Evolutionary conservation across 1,140 invertebrate genomes (phyloP), one percentile per base, ranked within the genome.

Genomic region (Nasonia longicornis): DNA sequence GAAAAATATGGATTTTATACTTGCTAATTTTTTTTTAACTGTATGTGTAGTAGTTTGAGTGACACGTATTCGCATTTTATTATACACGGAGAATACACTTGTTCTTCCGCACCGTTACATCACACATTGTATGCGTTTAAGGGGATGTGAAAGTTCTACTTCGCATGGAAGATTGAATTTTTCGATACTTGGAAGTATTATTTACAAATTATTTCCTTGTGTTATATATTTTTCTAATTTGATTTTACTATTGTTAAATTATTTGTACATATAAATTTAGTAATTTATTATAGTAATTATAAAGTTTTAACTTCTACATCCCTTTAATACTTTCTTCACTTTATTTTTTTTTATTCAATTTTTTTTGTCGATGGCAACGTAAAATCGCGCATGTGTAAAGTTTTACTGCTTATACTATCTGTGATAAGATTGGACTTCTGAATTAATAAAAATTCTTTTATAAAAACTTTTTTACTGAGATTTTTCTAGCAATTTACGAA

Each of bases 1-100:
- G 31, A 67, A 78, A 52, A 74, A 22, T 7, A 78, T 72, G n/a
- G 45, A 76, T 45, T 81, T 81, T 81, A 77, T 77, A 81, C 35
- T 81, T 77, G 80, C 76, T 75, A 79, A 6, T 29, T 67, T 64
- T 64, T 82, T 82, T 77, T 66, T 73, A 45, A 73, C 63, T 82
- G 81, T 82, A 79, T 82, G 77, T 77, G 80, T 78, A 82, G 76
- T 82, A 82, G 76, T 82, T 78, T 82, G 76, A 82, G 76, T 82
- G 81, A 78, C 20, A 48, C 76, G 42, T 74, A 82, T 81, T 79
- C 69, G 45, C 52, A 69, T 77, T 82, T 76, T 79, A 75, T 79
- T 78, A 67, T 79, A 79, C 26, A 75, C 72, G 77, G 63, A 82
- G 81, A 82, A 82, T 79, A 82, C 72, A 82, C 48, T 75, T 82